Percentiles rank a stretch among this genome's conserved stretches.
Conservation (phyloP, 2,888 invertebrate species). For the Leuctra nigra region DNA sequence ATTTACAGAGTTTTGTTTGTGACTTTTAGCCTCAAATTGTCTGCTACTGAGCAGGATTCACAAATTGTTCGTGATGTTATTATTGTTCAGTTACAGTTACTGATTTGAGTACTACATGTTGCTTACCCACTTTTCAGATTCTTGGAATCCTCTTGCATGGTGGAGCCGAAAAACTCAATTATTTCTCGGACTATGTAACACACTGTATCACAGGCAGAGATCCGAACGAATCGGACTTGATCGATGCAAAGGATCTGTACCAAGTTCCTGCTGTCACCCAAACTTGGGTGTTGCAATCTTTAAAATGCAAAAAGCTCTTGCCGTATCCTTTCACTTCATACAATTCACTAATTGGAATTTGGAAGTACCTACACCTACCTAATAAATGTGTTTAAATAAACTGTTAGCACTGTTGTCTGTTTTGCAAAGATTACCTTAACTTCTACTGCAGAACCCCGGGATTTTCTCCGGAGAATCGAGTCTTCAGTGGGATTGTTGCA, state of each 20-base stretch:
- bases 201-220: conserved; percentile 85
- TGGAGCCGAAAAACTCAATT: conserved; percentile 81
- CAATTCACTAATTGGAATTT: too few relatives aligned
- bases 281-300: conserved; percentile 70
- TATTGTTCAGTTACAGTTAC: too few relatives aligned
- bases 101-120: conserved; percentile 7
- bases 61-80: too few relatives aligned
- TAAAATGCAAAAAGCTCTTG: conserved; percentile 49
- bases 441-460: conserved; percentile 57
- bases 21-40: too few relatives aligned
- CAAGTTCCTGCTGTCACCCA: conserved; percentile 85
- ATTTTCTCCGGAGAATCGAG: conserved; percentile 56
- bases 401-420: conserved; percentile 52
- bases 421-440: conserved; percentile 25
- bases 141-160: conserved; percentile 71
- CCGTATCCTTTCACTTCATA: conserved; percentile 59
- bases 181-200: conserved; percentile 86
- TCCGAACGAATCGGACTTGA: conserved; percentile 77
- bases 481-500: conserved; percentile 70
- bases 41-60: too few relatives aligned
- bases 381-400: too few relatives aligned
- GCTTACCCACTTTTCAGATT: conserved; percentile 51
- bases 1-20: neutral
- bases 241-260: conserved; percentile 87
- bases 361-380: too few relatives aligned